Base-by-base conservation (phyloP, 2,888 invertebrate species). In the Stratiomys singularior region DNA sequence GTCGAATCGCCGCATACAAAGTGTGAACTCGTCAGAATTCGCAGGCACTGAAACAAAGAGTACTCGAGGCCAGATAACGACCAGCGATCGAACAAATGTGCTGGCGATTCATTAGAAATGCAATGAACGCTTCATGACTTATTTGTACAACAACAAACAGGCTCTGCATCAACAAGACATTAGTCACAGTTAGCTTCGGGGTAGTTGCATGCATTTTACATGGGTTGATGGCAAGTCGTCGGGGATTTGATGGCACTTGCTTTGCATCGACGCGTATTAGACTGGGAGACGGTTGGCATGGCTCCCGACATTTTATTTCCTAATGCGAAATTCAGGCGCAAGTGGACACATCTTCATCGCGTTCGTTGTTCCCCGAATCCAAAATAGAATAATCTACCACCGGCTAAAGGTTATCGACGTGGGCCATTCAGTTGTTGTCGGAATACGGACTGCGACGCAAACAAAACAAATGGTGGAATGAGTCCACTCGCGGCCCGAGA, bases 91-190 rank as follows among this genome's bases (percentile, higher is more conserved):
- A 30, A 13, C 64, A 25, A 64, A 15, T 64, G 15, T 27, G 11
- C 30, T 25, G 64, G 64, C 30, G 23, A 64, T 64, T 64, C 64
- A 64, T 64, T 64, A 64, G 64, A 64, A 64, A 64, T 64, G 64
- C 64, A 30, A 64, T n/a, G 64, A 25, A 25, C n/a, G 64, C 30
- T 15, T 30, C 25, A 64, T n/a, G 25, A 23, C 28, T 64, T 64
- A 30, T 64, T 7, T 18, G 13, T 60, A 23, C 25, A 18, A 18
- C 52, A n/a, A 18, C 52, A 52, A 52, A 52, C 52, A 13, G 18
- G 18, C 25, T 60, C 18, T 15, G 28, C 30, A n/a, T 64, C 7
- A 30, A 3, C 64, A 25, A 15, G 64, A 1, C 64, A 64, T 64
- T 64, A 64, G 64, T 64, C 69, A 47, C 52, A 52, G 46, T 30